Percentiles rank a stretch among this genome's conserved stretches.
phyloP scores from a whole-genome alignment of 1,140 invertebrate genomes.

The Trichonephila clavata region DNA sequence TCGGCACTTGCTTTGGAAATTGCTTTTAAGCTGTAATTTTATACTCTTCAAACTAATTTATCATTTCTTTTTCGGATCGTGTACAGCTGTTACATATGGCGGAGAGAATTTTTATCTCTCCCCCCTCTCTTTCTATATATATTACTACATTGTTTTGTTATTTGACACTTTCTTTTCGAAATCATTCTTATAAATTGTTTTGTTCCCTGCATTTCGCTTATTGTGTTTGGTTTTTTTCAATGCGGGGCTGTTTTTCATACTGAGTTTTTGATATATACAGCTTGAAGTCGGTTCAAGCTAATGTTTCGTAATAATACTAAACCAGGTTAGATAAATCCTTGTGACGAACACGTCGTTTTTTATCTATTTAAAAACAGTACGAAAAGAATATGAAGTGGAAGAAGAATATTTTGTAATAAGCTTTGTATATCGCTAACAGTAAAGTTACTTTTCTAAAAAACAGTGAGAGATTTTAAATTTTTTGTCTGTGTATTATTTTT shows the following conservation, averaged over 20 bases:
- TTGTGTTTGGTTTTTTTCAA: slow-evolving; percentile 21
- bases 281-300: background rate
- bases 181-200: slow-evolving; percentile 51
- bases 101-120: background rate
- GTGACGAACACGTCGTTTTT: background rate
- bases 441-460: too few relatives aligned
- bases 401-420: too few relatives aligned
- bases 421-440: too few relatives aligned
- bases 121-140: slow-evolving; percentile 7
- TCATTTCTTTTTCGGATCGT: slow-evolving; percentile 63
- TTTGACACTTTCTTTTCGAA: slow-evolving; percentile 49
- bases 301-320: slow-evolving; percentile 1
- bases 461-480: too few relatives aligned
- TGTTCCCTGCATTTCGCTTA: slow-evolving; percentile 49
- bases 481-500: too few relatives aligned
- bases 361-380: too few relatives aligned
- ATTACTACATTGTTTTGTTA: slow-evolving; percentile 36
- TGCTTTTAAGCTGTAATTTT: slow-evolving; percentile 70
- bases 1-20: slow-evolving; percentile 62
- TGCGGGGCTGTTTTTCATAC: background rate
- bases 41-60: slow-evolving; percentile 68
- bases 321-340: background rate
- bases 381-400: too few relatives aligned
- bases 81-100: slow-evolving; percentile 44
- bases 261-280: background rate